Percentiles rank a stretch among this genome's conserved stretches.
These are phyloP conservation scores for Drosophila fungiperda DNA, from an alignment of 2,888 invertebrate genomes.

Conservation along the genomic window DNA sequence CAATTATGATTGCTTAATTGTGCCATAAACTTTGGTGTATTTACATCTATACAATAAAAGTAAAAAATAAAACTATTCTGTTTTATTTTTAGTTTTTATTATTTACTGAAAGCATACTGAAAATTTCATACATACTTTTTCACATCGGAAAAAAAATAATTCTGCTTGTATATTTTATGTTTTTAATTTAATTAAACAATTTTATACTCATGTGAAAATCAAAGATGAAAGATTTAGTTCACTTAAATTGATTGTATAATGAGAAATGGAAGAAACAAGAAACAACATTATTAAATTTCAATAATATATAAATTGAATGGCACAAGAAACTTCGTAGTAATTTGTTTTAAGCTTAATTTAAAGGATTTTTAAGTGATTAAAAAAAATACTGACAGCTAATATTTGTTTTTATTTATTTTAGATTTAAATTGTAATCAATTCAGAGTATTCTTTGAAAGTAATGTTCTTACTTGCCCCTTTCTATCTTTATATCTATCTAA, in stretches of 20 bases:
- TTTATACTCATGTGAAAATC: not conserved
- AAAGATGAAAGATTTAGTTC: not conserved
- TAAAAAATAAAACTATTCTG: not conserved
- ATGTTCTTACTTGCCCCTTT: not conserved
- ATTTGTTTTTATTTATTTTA: not conserved
- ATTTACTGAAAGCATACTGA: not conserved
- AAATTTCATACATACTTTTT: not conserved
- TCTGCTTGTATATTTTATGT: not conserved
- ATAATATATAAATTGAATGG: not conserved
- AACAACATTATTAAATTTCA: not conserved
- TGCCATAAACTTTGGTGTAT: too few species aligned
- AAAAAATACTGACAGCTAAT: not conserved
- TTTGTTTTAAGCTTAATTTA: not conserved
- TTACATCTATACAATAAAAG: not conserved
- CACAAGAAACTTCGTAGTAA: not conserved
- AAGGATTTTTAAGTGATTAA: not conserved
- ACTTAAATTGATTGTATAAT: not conserved
- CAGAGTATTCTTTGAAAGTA: not conserved
- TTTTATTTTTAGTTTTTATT: not conserved
- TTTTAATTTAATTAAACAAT: not conserved
- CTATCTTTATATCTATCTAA: not conserved
- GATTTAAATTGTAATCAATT: not conserved
- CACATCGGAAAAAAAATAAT: not conserved
- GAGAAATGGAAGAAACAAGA: not conserved
- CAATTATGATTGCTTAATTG: not conserved